A percentile compares a stretch with the other conserved stretches of the same genome.
These are phyloP conservation scores for Euphydryas editha DNA, from an alignment of 2,888 invertebrate species.

Conservation along the genomic window DNA sequence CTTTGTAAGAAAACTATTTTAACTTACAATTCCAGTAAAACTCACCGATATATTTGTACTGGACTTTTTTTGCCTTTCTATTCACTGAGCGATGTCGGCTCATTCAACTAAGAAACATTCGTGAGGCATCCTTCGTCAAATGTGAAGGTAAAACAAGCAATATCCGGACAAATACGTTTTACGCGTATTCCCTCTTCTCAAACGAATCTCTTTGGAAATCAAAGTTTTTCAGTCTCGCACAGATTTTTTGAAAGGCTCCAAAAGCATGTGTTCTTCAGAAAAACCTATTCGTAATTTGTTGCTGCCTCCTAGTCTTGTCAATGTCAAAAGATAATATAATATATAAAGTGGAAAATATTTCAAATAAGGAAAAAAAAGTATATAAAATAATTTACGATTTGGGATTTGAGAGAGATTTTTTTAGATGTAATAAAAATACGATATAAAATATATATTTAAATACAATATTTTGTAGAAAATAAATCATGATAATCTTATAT, in stretches of 20 bases:
- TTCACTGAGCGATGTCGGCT: neutral
- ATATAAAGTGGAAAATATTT: neutral
- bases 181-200: neutral
- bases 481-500: too few relatives aligned
- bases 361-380: neutral
- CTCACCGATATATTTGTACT: neutral
- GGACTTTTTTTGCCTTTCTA: neutral
- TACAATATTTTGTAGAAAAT: too few relatives aligned
- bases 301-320: neutral
- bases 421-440: too few relatives aligned
- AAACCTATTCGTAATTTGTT: neutral
- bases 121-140: neutral
- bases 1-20: too few relatives aligned
- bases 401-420: too few relatives aligned
- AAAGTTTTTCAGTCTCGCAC: neutral
- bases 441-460: too few relatives aligned
- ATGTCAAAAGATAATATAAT: neutral
- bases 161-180: slow-evolving; percentile 1
- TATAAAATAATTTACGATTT: too few relatives aligned
- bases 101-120: neutral
- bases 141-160: slow-evolving; percentile 7
- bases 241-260: neutral
- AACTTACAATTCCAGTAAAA: neutral
- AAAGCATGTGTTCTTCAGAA: neutral
- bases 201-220: neutral